A percentile compares a stretch with the other conserved stretches of the same genome.
Evolutionary conservation across 2,113 vertebrate species (phyloP).

Genomic region (Apus apus): DNA sequence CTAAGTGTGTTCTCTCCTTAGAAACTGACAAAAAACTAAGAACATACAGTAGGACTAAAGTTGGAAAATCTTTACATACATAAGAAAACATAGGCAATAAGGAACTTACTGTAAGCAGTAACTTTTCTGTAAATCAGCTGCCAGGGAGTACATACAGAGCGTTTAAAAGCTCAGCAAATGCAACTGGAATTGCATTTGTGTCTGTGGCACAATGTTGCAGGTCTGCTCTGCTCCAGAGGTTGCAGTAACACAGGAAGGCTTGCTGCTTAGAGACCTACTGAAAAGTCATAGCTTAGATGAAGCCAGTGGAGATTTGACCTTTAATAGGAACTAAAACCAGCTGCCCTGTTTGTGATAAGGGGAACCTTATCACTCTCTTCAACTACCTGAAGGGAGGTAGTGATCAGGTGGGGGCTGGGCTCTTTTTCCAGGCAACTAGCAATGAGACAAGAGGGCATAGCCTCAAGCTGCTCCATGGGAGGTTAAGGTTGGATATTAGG

Average conservation of each 20-base stretch:
- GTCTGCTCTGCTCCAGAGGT: not conserved
- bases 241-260: not conserved
- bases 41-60: not conserved
- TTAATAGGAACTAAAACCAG: not conserved
- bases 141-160: accelerated
- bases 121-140: not conserved
- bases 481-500: too few species aligned
- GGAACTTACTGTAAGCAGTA: not conserved
- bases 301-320: not conserved
- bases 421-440: too few species aligned
- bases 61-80: not conserved
- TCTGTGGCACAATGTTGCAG: not conserved
- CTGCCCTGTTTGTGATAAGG: not conserved
- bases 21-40: not conserved
- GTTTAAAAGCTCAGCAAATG: not conserved
- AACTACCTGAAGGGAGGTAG: too few species aligned
- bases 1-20: not conserved
- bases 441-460: too few species aligned
- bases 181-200: accelerated
- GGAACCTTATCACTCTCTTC: too few species aligned
- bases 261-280: not conserved
- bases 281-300: not conserved
- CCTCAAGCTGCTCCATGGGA: too few species aligned
- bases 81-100: not conserved
- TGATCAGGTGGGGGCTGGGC: too few species aligned